phyloP scores from a whole-genome alignment of 2,888 invertebrate species.

The Ophion obscuratus region DNA sequence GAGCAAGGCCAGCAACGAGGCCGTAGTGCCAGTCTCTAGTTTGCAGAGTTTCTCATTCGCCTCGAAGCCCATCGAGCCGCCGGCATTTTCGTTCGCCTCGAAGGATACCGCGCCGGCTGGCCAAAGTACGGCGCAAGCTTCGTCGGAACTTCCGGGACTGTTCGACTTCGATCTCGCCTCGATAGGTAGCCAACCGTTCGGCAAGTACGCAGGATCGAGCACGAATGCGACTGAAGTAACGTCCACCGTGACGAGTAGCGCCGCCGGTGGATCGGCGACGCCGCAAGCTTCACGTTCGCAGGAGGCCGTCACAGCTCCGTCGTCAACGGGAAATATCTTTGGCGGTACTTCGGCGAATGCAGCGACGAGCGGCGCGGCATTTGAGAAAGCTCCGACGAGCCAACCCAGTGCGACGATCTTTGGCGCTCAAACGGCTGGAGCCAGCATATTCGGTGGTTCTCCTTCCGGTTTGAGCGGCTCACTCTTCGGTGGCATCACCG shows the following conservation, averaged over 20 bases:
- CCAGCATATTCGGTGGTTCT: constrained; percentile 53
- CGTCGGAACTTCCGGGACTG: constrained; percentile 69
- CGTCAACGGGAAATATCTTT: constrained; percentile 66
- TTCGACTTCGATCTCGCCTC: constrained; percentile 66
- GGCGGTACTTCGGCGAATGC: constrained; percentile 66
- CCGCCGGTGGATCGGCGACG: constrained; percentile 22
- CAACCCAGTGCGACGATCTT: constrained; percentile 57
- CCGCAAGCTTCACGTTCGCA: constrained; percentile 55
- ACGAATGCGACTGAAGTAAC: constrained; percentile 60
- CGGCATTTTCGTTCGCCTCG: constrained; percentile 64
- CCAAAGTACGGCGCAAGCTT: constrained; percentile 63
- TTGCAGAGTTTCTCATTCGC: constrained; percentile 72
- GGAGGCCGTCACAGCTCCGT: not conserved
- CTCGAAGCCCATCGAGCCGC: constrained; percentile 67
- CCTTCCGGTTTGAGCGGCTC: constrained; percentile 21
- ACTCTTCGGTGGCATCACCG: constrained; percentile 40
- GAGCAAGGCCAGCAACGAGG: constrained; percentile 51
- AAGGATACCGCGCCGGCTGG: constrained; percentile 59
- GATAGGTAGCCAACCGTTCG: constrained; percentile 30
- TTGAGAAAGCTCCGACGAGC: constrained; percentile 54
- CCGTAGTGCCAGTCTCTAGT: constrained; percentile 48
- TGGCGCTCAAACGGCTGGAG: constrained; percentile 29
- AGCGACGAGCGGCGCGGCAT: constrained; percentile 34
- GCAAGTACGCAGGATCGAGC: constrained; percentile 47
- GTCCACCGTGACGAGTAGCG: constrained; percentile 14